Evolutionary conservation across 2,888 invertebrate genomes (phyloP).

Genomic region (Ormyrus pomaceus): DNA sequence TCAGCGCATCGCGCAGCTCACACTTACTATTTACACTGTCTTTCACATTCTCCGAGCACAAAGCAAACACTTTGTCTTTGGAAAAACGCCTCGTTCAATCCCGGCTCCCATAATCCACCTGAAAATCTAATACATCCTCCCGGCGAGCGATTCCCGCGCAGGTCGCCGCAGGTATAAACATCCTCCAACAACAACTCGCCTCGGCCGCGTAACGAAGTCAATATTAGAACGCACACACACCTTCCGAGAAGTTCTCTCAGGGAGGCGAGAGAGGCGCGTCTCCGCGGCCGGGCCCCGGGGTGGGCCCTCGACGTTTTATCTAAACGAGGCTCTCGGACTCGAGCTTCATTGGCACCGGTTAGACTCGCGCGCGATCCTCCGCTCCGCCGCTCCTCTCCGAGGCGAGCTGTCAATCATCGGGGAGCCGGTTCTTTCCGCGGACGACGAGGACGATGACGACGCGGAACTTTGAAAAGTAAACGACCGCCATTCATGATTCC

Average conservation of each 20-base stretch:
- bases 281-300: background rate
- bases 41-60: too few species aligned
- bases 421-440: conserved; percentile 17
- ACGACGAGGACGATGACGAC: conserved; percentile 27
- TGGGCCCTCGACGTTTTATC: background rate
- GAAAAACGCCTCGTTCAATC: too few species aligned
- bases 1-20: too few species aligned
- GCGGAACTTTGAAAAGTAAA: conserved; percentile 42
- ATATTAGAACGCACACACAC: conserved; percentile 4
- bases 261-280: background rate
- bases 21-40: too few species aligned
- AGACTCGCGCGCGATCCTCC: too few species aligned
- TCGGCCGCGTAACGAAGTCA: conserved; percentile 8
- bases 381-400: too few species aligned
- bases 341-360: too few species aligned
- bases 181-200: background rate
- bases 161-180: background rate
- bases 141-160: background rate
- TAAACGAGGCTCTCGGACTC: too few species aligned
- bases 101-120: background rate
- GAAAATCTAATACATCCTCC: background rate
- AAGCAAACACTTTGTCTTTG: too few species aligned
- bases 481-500: conserved; percentile 25
- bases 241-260: conserved; percentile 28
- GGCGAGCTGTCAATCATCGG: conserved; percentile 26